phyloP scores from a whole-genome alignment of 2,113 vertebrate species.

The Hucho hucho region DNA sequence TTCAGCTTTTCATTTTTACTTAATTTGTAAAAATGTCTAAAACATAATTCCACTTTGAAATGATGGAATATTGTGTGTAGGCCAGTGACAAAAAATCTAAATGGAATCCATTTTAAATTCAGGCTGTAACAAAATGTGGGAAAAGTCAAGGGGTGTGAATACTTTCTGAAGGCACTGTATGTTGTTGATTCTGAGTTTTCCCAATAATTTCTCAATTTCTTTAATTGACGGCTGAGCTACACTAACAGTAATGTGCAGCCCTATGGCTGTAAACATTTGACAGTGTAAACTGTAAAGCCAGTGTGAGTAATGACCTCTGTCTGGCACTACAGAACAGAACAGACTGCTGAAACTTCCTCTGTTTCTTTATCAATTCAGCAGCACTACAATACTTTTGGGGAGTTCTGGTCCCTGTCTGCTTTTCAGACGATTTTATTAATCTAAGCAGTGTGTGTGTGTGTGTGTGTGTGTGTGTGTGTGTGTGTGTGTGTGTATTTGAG shows the following conservation, averaged over 20 bases:
- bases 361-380: background rate
- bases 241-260: background rate
- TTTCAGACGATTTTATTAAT: constrained; percentile 57
- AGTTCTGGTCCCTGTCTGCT: constrained; percentile 30
- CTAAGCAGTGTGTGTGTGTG: constrained; percentile 24
- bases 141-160: no score
- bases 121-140: no score
- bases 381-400: background rate
- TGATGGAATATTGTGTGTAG: no score
- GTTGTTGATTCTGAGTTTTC: background rate
- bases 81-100: no score
- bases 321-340: no score
- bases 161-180: background rate
- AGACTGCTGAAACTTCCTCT: background rate
- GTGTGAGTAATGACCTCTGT: no score
- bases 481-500: background rate
- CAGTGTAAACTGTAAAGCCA: background rate
- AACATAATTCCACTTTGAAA: no score
- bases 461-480: background rate
- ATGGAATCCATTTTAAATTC: no score
- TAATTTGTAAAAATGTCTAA: no score
- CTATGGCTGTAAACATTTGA: background rate
- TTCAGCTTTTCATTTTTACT: no score
- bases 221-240: background rate
- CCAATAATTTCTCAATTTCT: background rate